Percentiles rank a stretch among this genome's conserved stretches.
Conservation (phyloP, 1,140 invertebrate genomes). For the Hermatobates lingyangjiaoensis region DNA sequence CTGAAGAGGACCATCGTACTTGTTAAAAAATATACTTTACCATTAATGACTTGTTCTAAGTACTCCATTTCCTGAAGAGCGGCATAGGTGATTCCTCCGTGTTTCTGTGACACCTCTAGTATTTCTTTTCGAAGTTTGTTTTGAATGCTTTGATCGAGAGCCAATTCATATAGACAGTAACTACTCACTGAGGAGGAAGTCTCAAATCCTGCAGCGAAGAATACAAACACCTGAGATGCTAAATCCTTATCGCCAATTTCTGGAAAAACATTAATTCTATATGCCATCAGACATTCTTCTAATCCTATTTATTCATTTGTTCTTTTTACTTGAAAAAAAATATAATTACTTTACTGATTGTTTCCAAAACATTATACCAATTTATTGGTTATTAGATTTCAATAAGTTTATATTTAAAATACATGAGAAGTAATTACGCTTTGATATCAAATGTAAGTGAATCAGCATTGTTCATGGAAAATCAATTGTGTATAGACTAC, state of each 20-base stretch:
- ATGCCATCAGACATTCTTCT: too few species aligned
- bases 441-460: too few species aligned
- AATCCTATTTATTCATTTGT: too few species aligned
- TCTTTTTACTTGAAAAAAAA: too few species aligned
- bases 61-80: slow-evolving; percentile 30
- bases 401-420: background rate
- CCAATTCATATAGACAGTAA: slow-evolving; percentile 34
- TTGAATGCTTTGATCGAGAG: slow-evolving; percentile 36
- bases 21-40: slow-evolving; percentile 16
- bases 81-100: slow-evolving; percentile 33
- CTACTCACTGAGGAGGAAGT: slow-evolving; percentile 35
- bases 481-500: too few species aligned
- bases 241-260: slow-evolving; percentile 13
- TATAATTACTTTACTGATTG: too few species aligned
- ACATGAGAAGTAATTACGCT: background rate
- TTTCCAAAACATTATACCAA: too few species aligned
- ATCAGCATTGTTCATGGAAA: too few species aligned
- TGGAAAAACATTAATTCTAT: background rate
- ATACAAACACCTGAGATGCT: slow-evolving; percentile 25
- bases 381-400: too few species aligned
- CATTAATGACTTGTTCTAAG: slow-evolving; percentile 31
- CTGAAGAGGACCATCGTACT: background rate
- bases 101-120: slow-evolving; percentile 21
- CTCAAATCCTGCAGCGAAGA: slow-evolving; percentile 40
- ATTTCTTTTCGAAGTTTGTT: slow-evolving; percentile 35